Evolutionary conservation across 2,888 invertebrate genomes (phyloP), one percentile per base, ranked within the genome.

Genomic region (Callimorpha dominula): DNA sequence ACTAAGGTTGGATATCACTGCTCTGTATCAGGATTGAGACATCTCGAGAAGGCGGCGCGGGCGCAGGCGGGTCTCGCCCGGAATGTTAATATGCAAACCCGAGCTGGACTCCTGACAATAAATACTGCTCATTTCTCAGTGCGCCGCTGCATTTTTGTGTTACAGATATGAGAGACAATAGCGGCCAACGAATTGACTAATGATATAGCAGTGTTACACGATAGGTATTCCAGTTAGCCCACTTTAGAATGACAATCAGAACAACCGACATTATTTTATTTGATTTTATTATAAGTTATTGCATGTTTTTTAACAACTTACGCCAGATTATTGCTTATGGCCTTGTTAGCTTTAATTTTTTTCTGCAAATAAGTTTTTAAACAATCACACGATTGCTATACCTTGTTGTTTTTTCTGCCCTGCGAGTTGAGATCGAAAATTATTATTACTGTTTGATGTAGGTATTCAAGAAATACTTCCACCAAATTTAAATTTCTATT

Each of bases 71-170:
- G 85, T 81, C 83, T 81, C 82, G 80, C 85, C 78, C 80, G 86
- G 92, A 91, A 93, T 93, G 88, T 93, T 93, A 93, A 93, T 93
- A 91, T 88, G 91, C 90, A 88, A 89, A 87, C 88, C 78, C 85
- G 76, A 78, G 78, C 71, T 72, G 74, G 74, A 72, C 70, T 80
- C 77, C 75, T 73, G 72, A 68, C 77, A 79, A 80, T 79, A 85
- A 77, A 83, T 85, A 83, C 76, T 77, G 62, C 74, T 79, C 81
- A 77, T 81, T 82, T 75, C 79, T 74, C 5, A n/a, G 43, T 65
- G 79, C 76, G 76, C 68, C 72, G 60, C 67, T 68, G 71, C 77
- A 83, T 80, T 68, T 70, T 70, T 81, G 64, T 72, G 54, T 67
- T 63, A 67, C 17, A 49, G 50, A 67, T 62, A 68, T 71, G 50